phyloP scores from a whole-genome alignment of 2,113 vertebrate genomes.

The Sterrhoptilus dennistouni region DNA sequence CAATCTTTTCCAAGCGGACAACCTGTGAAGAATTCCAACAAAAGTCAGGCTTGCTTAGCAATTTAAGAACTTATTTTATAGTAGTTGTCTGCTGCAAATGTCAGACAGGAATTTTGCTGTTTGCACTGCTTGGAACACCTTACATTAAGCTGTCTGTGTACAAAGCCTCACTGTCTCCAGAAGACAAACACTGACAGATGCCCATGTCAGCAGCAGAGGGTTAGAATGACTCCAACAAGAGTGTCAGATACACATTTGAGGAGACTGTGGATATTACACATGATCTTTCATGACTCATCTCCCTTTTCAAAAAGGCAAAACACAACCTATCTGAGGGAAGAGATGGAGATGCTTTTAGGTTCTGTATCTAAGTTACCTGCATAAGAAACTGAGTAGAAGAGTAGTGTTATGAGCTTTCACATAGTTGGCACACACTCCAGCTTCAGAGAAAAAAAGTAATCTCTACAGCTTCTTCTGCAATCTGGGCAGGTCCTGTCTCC shows the following conservation, averaged over 20 bases:
- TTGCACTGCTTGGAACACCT: not conserved
- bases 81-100: not conserved
- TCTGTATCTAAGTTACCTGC: not conserved
- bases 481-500: not conserved
- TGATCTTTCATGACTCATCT: not conserved
- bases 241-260: not conserved
- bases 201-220: accelerated
- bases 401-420: not conserved
- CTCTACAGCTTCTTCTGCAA: not conserved
- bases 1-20: slow-evolving; percentile 80
- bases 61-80: not conserved
- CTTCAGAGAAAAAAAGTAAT: not conserved
- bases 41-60: not conserved
- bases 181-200: not conserved
- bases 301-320: not conserved
- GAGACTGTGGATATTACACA: not conserved
- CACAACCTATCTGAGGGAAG: not conserved
- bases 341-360: not conserved
- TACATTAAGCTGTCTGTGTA: not conserved
- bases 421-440: not conserved
- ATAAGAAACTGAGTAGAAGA: not conserved
- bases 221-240: not conserved
- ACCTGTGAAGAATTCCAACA: slow-evolving; percentile 70
- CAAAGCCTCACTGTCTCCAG: not conserved
- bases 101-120: not conserved